Conservation (phyloP, 2,113 vertebrate genomes). For the Sus scrofa region T2T-Sscrofa CM000819.6:88875501-88876000, state of each 20-base stretch:
- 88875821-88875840: neutral
- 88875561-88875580: neutral
- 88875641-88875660: neutral
- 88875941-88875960: neutral
- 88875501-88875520: neutral
- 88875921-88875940: neutral
- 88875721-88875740: neutral
- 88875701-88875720: conserved; percentile 16
- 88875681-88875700: neutral
- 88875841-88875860: neutral
- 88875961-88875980: too few species aligned
- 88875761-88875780: neutral
- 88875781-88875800: neutral
- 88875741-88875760: neutral
- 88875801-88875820: neutral
- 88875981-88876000: neutral
- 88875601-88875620: neutral
- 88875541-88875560: neutral
- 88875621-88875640: neutral
- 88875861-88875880: neutral
- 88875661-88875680: conserved; percentile 24
- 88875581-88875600: neutral
- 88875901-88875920: neutral
- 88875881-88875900: neutral
- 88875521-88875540: neutral